Base-by-base conservation (phyloP, 92 coral and sea anemone genomes). In the Virgularia gustaviana region DNA sequence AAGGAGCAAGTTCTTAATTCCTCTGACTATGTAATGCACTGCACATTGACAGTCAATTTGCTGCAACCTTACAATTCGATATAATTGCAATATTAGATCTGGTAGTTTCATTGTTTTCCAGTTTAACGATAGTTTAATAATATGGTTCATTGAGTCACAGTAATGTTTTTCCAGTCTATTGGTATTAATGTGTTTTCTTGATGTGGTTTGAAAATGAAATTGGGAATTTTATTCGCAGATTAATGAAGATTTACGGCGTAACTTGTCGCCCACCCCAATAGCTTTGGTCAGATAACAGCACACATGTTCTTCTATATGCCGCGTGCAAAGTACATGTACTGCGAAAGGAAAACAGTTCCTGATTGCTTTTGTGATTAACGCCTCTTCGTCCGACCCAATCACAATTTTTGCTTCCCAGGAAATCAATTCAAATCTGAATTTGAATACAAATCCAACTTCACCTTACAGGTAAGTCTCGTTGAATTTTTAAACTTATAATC, bases 301-400 rank as follows among this genome's bases (percentile, higher is more conserved):
- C 15, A 47, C 55, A 47, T 47, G 15, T 15, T 47, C 55, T 25
- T 47, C 55, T 25, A 47, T 5, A 47, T 47, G 22, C n/a, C n/a
- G 27, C 13, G 62, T 55, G n/a, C 62, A 55, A 27, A 55, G 62
- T 4, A 55, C 9, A 9, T 6, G 62, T 0, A 55, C 35, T 27
- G 62, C 9, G 2, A 37, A 55, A 1, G 62, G 62, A 20, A 55
- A 55, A 55, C 62, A 55, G 16, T 23, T 15, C 16, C 32, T 23
- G 9, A 55, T 55, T 9, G 62, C 62, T 27, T 55, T 55, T 55
- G 35, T 55, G 3, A 55, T 34, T 27, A 37, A 34, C 34, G 33
- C 62, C 35, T 55, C 62, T 20, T 55, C 62, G 33, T 55, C 62
- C 16, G 62, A 55, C 62, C 62, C 62, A 55, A 55, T 55, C 7